A percentile compares a stretch with the other conserved stretches of the same genome.
Evolutionary conservation across 2,888 invertebrate genomes (phyloP).

Genomic region (Mactromeris polynyma): DNA sequence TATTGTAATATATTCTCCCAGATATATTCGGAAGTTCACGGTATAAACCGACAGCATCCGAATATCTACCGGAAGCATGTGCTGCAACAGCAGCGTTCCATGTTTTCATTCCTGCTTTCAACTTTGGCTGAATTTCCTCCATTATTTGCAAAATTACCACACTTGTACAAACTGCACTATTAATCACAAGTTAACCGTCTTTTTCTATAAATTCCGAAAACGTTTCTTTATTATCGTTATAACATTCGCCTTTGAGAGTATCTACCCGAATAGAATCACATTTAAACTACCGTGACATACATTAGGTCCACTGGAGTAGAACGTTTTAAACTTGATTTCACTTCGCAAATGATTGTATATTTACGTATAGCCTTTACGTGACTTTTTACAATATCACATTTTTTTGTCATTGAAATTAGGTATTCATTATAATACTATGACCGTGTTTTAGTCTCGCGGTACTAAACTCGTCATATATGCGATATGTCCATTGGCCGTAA

Average conservation of each 20-base stretch:
- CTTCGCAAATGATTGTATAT: neutral
- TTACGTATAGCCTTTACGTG: neutral
- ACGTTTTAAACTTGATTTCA: neutral
- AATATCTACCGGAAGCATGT: slow-evolving; percentile 34
- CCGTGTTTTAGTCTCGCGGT: neutral
- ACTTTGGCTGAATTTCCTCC: slow-evolving; percentile 20
- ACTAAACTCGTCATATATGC: neutral
- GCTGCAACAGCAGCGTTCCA: slow-evolving; percentile 48
- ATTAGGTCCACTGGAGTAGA: neutral
- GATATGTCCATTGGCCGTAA: neutral
- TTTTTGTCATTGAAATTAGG: neutral
- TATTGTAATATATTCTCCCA: slow-evolving; percentile 42
- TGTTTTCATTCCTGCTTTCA: slow-evolving; percentile 36
- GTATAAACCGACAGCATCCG: slow-evolving; percentile 25
- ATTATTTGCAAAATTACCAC: neutral
- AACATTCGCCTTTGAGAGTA: neutral
- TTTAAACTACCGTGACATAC: neutral
- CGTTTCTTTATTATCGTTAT: too few species aligned
- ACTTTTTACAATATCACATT: neutral
- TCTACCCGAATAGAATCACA: neutral
- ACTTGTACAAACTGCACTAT: neutral
- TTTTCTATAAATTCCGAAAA: neutral
- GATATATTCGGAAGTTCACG: slow-evolving; percentile 15
- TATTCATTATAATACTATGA: neutral
- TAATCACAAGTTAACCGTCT: neutral